Evolutionary conservation across 2,113 vertebrate genomes (phyloP).

Genomic region (Cromileptes altivelis): DNA sequence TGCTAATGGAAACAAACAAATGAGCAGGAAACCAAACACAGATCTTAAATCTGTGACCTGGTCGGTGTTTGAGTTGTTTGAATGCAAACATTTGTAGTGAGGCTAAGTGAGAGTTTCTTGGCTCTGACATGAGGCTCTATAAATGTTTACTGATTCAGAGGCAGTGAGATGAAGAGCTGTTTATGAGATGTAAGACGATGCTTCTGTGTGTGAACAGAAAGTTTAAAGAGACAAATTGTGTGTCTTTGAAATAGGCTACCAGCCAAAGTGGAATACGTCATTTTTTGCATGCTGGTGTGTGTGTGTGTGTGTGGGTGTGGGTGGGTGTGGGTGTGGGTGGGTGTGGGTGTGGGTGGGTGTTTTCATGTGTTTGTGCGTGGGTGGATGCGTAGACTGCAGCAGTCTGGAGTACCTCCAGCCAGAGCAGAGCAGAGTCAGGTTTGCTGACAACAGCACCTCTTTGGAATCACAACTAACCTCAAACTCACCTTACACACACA

Average conservation of each 20-base stretch:
- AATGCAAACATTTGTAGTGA: constrained; percentile 2
- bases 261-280: background rate
- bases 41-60: background rate
- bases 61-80: constrained; percentile 8
- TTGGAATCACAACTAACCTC: constrained; percentile 54
- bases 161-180: constrained; percentile 28
- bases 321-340: background rate
- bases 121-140: constrained; percentile 21
- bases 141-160: constrained; percentile 52
- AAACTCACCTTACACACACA: constrained; percentile 22
- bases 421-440: constrained; percentile 29
- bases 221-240: background rate
- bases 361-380: background rate
- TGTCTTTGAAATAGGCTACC: background rate
- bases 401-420: constrained; percentile 38
- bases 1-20: constrained; percentile 15
- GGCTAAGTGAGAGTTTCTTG: constrained; percentile 15
- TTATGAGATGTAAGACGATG: constrained; percentile 45
- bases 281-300: background rate
- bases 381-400: constrained; percentile 39
- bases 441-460: constrained; percentile 63
- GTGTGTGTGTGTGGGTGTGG: background rate
- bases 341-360: background rate
- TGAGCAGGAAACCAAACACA: constrained; percentile 23
- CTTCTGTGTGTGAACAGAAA: constrained; percentile 1